These are phyloP conservation scores for Fulmarus glacialis DNA, from an alignment of 2,113 vertebrate species.

Conservation along the genomic window DNA sequence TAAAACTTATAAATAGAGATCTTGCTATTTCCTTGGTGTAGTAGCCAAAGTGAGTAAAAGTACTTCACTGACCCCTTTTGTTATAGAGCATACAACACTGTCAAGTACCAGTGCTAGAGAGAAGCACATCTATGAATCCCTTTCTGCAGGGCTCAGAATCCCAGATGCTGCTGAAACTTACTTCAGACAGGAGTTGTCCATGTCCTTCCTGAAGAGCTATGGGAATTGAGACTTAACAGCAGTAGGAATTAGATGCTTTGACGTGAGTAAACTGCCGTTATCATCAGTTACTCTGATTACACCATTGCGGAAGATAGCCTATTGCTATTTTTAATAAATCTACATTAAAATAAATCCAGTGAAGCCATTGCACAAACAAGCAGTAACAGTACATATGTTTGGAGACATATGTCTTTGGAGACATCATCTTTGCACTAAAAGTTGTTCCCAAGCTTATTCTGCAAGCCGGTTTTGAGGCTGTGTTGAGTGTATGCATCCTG, in stretches of 20 bases:
- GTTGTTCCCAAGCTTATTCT: not conserved
- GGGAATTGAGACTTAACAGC: not conserved
- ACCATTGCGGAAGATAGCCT: not conserved
- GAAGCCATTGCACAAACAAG: not conserved
- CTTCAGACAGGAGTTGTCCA: not conserved
- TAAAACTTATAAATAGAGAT: not conserved
- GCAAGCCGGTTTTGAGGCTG: accelerated
- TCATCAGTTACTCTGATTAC: not conserved
- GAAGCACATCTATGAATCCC: not conserved
- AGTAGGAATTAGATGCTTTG: not conserved
- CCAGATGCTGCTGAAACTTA: not conserved
- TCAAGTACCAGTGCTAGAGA: not conserved
- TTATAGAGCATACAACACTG: not conserved
- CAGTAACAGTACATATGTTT: not conserved
- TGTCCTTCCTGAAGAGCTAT: not conserved
- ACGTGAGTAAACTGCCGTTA: not conserved
- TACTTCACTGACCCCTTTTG: not conserved
- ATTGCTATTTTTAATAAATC: not conserved
- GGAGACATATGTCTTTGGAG: not conserved
- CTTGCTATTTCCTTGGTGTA: not conserved
- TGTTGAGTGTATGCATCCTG: not conserved
- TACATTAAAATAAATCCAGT: not conserved
- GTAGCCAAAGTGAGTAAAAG: not conserved
- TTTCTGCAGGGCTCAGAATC: not conserved
- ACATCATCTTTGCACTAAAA: not conserved